Percentiles rank a stretch among this genome's conserved stretches.
These are phyloP conservation scores for Mionectes macconnelli DNA, from an alignment of 2,113 vertebrate genomes.

Conservation along the genomic window DNA sequence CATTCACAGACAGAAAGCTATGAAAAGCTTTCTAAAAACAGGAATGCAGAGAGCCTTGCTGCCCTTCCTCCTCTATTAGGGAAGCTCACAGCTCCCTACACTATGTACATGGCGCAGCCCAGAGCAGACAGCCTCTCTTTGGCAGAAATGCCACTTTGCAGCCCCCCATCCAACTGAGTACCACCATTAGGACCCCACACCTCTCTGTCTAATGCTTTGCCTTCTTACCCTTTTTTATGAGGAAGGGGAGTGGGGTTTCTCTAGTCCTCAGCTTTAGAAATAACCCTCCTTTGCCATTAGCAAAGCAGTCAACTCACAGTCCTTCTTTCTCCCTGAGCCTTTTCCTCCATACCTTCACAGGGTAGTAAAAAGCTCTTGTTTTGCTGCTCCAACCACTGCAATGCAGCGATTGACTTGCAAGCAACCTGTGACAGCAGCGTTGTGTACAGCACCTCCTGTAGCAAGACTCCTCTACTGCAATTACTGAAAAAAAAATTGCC, in stretches of 20 bases:
- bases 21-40: background rate
- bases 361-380: background rate
- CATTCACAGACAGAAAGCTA: background rate
- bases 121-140: background rate
- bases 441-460: background rate
- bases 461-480: background rate
- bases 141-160: background rate
- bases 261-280: background rate
- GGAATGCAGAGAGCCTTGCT: background rate
- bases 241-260: background rate
- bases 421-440: background rate
- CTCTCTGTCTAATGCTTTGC: background rate
- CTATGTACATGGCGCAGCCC: rapidly evolving
- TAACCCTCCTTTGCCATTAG: background rate
- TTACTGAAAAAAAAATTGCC: background rate
- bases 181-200: background rate
- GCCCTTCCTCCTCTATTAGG: background rate
- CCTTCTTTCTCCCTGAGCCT: background rate
- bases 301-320: background rate
- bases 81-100: background rate
- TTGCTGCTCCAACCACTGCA: constrained; percentile 22
- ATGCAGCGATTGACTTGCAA: background rate
- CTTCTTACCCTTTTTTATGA: background rate
- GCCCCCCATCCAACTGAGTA: background rate
- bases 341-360: background rate